These are phyloP conservation scores for Sapajus apella DNA, from an alignment of 2,113 vertebrate species.

Conservation along the genomic window DNA sequence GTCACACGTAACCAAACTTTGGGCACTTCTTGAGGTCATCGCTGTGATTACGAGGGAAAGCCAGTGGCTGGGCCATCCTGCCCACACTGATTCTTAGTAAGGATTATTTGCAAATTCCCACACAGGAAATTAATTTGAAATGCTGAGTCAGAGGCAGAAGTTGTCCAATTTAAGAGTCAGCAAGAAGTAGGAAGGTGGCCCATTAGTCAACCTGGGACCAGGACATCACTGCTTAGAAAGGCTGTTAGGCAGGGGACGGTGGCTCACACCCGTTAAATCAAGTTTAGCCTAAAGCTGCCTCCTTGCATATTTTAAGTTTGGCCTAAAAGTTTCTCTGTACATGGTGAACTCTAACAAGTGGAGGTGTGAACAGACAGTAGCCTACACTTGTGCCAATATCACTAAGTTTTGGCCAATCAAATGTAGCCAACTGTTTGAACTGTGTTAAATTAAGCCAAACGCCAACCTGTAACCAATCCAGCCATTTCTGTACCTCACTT, in stretches of 20 bases:
- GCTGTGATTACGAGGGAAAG: background rate
- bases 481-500: no score
- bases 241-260: background rate
- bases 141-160: background rate
- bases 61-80: background rate
- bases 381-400: no score
- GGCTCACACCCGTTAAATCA: no score
- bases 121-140: slow-evolving; percentile 9
- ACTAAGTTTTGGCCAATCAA: no score
- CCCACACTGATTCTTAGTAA: background rate
- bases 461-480: no score
- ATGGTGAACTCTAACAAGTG: no score
- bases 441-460: no score
- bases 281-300: no score
- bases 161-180: background rate
- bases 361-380: no score
- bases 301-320: no score
- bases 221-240: background rate
- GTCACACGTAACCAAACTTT: background rate
- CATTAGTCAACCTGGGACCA: background rate
- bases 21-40: background rate
- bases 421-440: no score
- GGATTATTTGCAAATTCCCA: background rate
- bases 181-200: background rate
- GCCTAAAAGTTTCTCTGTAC: no score